Conservation (phyloP, 2,797 vertebrate genomes). For the Benthosema pterotum region DNA sequence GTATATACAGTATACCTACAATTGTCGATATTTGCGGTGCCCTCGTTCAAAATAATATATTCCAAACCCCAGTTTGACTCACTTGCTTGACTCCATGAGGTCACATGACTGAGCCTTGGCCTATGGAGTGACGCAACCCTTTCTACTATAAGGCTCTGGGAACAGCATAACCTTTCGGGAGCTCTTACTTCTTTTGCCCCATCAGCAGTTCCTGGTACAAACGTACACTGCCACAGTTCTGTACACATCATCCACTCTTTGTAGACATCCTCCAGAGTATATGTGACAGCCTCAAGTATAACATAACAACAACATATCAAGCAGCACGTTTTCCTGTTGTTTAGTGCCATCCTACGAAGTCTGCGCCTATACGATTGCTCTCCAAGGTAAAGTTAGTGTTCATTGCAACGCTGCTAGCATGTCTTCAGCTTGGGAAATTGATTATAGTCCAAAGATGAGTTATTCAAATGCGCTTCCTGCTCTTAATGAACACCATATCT, state of each 20-base stretch:
- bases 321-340: background rate
- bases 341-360: conserved; percentile 31
- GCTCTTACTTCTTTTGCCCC: conserved; percentile 35
- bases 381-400: conserved; percentile 43
- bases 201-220: conserved; percentile 55
- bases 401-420: conserved; percentile 57
- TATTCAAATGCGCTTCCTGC: conserved; percentile 56
- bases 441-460: conserved; percentile 62
- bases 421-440: conserved; percentile 51
- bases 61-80: too few relatives aligned
- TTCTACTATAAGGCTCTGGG: too few relatives aligned
- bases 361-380: conserved; percentile 41
- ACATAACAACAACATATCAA: conserved; percentile 4
- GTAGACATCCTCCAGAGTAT: conserved; percentile 9
- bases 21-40: too few relatives aligned
- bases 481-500: conserved; percentile 71
- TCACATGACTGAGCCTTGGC: too few relatives aligned
- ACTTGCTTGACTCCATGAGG: too few relatives aligned
- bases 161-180: conserved; percentile 54
- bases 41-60: too few relatives aligned
- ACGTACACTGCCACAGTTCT: conserved; percentile 4
- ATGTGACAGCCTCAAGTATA: background rate
- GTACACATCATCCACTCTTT: conserved; percentile 6
- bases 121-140: too few relatives aligned
- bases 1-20: too few relatives aligned